These are phyloP conservation scores for Tetranychus piercei DNA, from an alignment of 2,888 invertebrate genomes.

Conservation along the genomic window DNA sequence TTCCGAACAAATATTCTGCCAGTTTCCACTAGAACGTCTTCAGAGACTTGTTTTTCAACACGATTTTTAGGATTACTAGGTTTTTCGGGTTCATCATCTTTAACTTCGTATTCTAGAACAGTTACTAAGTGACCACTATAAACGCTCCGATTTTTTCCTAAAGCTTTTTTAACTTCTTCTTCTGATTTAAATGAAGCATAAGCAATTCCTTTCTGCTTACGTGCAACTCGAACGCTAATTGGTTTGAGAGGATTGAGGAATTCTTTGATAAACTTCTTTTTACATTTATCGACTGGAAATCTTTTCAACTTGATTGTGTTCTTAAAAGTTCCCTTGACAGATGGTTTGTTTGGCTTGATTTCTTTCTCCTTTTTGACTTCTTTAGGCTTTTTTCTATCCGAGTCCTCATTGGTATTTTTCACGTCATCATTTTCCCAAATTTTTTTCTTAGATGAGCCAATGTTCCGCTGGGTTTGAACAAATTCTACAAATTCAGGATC, in stretches of 20 bases:
- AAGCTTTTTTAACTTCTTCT: conserved; percentile 54
- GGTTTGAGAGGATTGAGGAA: conserved; percentile 64
- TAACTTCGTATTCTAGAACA: conserved; percentile 9
- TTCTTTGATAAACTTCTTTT: conserved; percentile 54
- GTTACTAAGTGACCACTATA: conserved; percentile 33
- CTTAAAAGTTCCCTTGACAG: conserved; percentile 16
- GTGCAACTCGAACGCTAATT: conserved; percentile 50
- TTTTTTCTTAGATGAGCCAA: conserved; percentile 31
- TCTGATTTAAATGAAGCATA: conserved; percentile 76
- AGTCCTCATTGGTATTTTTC: conserved; percentile 21
- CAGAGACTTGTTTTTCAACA: conserved; percentile 10
- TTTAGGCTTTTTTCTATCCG: conserved; percentile 27
- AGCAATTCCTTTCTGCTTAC: conserved; percentile 58
- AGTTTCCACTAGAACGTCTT: conserved; percentile 38
- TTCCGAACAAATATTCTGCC: conserved; percentile 83
- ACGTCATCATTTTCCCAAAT: conserved; percentile 41
- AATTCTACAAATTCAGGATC: conserved; percentile 79
- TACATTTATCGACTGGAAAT: conserved; percentile 20
- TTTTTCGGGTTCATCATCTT: conserved; percentile 10
- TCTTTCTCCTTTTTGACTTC: conserved; percentile 17
- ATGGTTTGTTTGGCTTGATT: background rate
- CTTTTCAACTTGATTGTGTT: conserved; percentile 20
- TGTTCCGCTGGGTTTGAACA: conserved; percentile 55
- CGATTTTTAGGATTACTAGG: conserved; percentile 11
- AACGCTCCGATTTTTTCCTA: conserved; percentile 66